phyloP scores from a whole-genome alignment of 1,140 invertebrate species.

The Wiebesia pumilae region DNA sequence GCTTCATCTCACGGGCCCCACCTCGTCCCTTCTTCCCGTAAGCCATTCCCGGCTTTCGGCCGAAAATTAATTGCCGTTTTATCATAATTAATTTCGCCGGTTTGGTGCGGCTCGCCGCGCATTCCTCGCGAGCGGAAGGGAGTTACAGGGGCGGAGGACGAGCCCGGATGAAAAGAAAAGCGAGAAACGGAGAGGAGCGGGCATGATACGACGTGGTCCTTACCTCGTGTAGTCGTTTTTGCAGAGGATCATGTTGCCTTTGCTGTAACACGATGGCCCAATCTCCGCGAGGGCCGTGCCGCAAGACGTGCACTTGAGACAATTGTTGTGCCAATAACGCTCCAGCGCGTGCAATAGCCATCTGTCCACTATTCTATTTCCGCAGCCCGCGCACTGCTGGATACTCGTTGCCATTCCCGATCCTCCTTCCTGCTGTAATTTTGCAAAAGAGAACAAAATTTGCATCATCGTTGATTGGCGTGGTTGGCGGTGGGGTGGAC shows the following conservation, averaged over 20 bases:
- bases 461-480: neutral
- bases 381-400: conserved; percentile 77
- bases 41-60: neutral
- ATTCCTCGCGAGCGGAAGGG: neutral
- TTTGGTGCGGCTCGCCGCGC: conserved; percentile 3
- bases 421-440: conserved; percentile 75
- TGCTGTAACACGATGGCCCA: conserved; percentile 91
- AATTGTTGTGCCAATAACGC: conserved; percentile 94
- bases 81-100: conserved; percentile 23
- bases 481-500: neutral
- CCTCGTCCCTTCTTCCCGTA: neutral
- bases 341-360: conserved; percentile 91
- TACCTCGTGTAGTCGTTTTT: conserved; percentile 95
- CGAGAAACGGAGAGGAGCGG: neutral
- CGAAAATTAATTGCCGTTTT: conserved; percentile 32
- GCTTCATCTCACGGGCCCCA: neutral
- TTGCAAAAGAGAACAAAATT: conserved; percentile 66
- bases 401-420: conserved; percentile 68
- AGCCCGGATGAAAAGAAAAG: neutral
- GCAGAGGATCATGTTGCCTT: conserved; percentile 94
- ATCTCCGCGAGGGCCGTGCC: conserved; percentile 90
- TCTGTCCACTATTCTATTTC: conserved; percentile 89
- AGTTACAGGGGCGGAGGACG: too few species aligned
- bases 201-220: conserved; percentile 61
- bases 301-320: conserved; percentile 94